Conservation (phyloP, 2,113 vertebrate genomes). For the Pseudorhombus dupliciocellatus region DNA sequence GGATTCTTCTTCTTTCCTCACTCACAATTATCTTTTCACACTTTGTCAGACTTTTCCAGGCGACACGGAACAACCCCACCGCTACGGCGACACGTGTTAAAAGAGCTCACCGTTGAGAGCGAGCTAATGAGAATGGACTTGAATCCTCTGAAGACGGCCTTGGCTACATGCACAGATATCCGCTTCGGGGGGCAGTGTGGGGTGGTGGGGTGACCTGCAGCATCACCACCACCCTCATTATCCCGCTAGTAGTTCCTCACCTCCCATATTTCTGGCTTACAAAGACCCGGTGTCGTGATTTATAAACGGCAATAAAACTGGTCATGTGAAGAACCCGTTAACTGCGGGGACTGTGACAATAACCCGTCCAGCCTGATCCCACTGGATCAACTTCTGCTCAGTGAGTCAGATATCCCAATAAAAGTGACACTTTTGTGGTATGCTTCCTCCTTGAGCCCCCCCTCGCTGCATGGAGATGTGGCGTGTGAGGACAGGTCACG, state of each 20-base stretch:
- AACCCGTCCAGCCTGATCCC: conserved; percentile 13
- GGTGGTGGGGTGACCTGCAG: too few species aligned
- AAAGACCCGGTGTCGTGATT: conserved; percentile 13
- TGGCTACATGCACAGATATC: too few species aligned
- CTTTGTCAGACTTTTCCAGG: too few species aligned
- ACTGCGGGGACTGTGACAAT: conserved; percentile 11
- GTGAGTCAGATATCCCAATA: conserved; percentile 8
- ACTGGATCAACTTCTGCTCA: conserved; percentile 36
- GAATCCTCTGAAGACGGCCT: too few species aligned
- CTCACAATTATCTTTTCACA: too few species aligned
- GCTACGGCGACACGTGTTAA: too few species aligned
- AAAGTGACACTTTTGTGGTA: conserved; percentile 29
- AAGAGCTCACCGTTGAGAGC: too few species aligned
- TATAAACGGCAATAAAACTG: conserved; percentile 34
- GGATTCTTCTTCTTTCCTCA: too few species aligned
- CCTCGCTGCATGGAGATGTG: conserved; percentile 29
- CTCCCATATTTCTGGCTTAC: neutral
- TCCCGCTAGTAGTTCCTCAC: conserved; percentile 10
- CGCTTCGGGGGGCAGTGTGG: too few species aligned
- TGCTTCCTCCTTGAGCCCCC: conserved; percentile 27
- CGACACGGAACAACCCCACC: too few species aligned
- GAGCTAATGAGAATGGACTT: too few species aligned
- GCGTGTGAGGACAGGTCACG: conserved; percentile 26
- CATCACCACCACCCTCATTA: conserved; percentile 24
- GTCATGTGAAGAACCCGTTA: conserved; percentile 20